These are phyloP conservation scores for Montipora foliosa DNA, from an alignment of 64 coral and sea anemone species.

Conservation along the genomic window DNA sequence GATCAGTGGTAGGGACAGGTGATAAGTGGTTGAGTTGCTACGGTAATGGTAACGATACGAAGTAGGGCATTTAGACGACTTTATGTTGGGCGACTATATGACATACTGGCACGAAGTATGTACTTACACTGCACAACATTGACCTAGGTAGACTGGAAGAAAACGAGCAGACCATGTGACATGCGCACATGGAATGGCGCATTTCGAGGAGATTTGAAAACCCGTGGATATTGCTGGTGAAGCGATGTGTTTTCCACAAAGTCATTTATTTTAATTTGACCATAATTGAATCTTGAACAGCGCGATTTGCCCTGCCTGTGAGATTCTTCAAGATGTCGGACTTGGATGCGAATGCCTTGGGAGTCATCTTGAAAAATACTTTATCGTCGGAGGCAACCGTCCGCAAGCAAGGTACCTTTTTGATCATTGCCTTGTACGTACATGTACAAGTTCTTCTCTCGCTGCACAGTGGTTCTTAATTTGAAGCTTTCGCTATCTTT, in stretches of 20 bases:
- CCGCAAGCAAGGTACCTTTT: conserved; percentile 85
- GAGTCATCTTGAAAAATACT: conserved; percentile 78
- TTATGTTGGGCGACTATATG: no score
- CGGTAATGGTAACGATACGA: no score
- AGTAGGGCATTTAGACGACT: no score
- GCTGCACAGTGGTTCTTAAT: no score
- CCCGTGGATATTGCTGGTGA: neutral
- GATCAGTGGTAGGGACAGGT: no score
- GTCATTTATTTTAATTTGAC: neutral
- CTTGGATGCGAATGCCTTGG: conserved; percentile 76
- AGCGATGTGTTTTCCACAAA: neutral
- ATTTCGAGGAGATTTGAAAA: conserved; percentile 48
- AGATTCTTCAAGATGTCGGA: conserved; percentile 31
- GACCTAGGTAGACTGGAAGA: neutral
- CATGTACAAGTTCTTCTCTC: neutral
- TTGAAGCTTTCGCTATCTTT: no score
- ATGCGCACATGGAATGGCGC: conserved; percentile 38
- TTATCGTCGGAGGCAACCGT: conserved; percentile 73
- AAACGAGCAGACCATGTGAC: conserved; percentile 7
- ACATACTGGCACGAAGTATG: no score
- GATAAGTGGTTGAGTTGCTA: no score
- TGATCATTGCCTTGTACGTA: neutral
- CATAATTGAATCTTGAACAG: neutral
- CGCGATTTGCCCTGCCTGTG: neutral
- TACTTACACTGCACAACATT: no score